These are phyloP conservation scores for Nemoura dubitans DNA, from an alignment of 2,888 invertebrate genomes.

Conservation along the genomic window DNA sequence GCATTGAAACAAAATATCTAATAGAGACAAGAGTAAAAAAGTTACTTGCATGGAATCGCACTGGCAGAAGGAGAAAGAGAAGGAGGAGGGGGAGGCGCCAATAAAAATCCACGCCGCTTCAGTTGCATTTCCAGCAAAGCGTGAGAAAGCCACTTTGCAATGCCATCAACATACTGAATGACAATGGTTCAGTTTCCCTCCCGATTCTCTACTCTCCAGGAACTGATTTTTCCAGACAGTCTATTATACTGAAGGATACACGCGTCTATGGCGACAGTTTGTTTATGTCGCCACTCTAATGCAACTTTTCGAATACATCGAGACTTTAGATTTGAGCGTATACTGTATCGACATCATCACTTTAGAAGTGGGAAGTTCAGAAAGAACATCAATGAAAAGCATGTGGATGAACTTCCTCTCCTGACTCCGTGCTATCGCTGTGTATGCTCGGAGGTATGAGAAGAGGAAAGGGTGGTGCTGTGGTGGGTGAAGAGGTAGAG, in stretches of 20 bases:
- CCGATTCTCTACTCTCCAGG: neutral
- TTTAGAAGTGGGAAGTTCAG: conserved; percentile 22
- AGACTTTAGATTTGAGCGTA: neutral
- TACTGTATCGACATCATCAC: conserved; percentile 34
- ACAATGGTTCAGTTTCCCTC: neutral
- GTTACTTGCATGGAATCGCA: too few species aligned
- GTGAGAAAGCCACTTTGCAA: neutral
- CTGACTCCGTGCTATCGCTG: neutral
- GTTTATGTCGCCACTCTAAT: neutral
- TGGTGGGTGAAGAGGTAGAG: neutral
- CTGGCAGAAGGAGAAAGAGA: too few species aligned
- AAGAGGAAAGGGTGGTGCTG: neutral
- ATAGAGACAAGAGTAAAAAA: neutral
- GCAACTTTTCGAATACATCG: neutral
- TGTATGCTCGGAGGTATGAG: neutral
- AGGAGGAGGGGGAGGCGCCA: neutral
- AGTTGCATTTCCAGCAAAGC: neutral
- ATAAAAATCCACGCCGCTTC: neutral
- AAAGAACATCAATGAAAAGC: conserved; percentile 26
- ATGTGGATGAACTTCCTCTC: conserved; percentile 21
- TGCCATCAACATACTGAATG: neutral
- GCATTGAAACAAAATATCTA: neutral
- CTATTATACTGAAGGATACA: neutral
- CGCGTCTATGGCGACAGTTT: neutral
- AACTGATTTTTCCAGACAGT: conserved; percentile 12